A percentile compares a stretch with the other conserved stretches of the same genome.
These are phyloP conservation scores for Passer domesticus DNA, from an alignment of 2,113 vertebrate species.

Conservation along the genomic window DNA sequence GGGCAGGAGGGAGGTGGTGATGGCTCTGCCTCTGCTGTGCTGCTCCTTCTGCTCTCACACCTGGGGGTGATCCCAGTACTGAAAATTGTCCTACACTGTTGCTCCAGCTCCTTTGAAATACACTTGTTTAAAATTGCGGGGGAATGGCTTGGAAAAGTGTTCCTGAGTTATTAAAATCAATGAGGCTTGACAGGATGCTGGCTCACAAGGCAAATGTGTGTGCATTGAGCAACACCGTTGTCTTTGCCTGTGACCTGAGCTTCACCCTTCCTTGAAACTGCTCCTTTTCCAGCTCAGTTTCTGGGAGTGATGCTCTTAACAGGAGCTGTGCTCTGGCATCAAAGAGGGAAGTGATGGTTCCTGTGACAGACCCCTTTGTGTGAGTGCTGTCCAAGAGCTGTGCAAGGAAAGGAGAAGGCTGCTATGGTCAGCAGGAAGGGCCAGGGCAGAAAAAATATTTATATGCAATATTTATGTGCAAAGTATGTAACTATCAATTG, in stretches of 20 bases:
- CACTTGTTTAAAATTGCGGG: neutral
- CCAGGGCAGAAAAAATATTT: neutral
- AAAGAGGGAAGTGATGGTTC: fast-evolving
- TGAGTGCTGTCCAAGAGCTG: neutral
- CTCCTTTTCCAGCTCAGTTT: neutral
- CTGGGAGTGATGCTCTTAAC: neutral
- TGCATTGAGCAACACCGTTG: fast-evolving
- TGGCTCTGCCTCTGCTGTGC: neutral
- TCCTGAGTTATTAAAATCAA: neutral
- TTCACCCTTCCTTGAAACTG: neutral
- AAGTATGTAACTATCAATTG: neutral
- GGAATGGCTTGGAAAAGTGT: neutral
- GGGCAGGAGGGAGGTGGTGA: neutral
- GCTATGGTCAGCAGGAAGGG: neutral
- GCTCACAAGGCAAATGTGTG: fast-evolving
- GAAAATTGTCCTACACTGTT: fast-evolving
- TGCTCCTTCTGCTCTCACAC: fast-evolving
- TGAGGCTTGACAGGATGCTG: neutral
- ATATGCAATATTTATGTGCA: neutral
- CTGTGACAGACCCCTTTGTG: neutral
- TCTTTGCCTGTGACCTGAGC: neutral
- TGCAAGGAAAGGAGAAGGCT: neutral
- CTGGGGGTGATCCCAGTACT: neutral
- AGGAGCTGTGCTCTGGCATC: neutral
- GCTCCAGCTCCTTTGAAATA: neutral